Conservation (phyloP, 2,888 invertebrate genomes). For the Andrena bicolor region DNA sequence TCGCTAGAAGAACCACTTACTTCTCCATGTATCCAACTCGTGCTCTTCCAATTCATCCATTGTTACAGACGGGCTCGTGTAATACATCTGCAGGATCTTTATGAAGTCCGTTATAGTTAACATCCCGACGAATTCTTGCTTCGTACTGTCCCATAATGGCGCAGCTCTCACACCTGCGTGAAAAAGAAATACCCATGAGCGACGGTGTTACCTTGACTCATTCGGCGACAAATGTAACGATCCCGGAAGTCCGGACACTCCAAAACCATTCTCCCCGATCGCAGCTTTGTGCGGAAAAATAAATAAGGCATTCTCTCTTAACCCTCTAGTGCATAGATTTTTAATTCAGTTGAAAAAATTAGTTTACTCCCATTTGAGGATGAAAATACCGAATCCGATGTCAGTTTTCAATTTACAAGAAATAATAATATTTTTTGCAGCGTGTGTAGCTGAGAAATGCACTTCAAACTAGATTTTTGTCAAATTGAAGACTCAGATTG, state of each 20-base stretch:
- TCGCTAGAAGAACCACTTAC: constrained; percentile 85
- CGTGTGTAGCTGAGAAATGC: too few species aligned
- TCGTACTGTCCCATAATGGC: constrained; percentile 97
- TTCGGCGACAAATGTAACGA: neutral
- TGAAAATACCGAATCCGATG: too few species aligned
- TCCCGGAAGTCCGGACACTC: neutral
- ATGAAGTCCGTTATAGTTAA: constrained; percentile 99
- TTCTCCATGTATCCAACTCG: constrained; percentile 98
- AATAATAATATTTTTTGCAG: too few species aligned
- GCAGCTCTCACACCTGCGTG: constrained; percentile 96
- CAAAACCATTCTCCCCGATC: neutral
- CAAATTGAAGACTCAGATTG: too few species aligned
- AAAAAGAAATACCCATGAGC: neutral
- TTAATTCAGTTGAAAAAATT: too few species aligned
- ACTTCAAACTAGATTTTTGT: too few species aligned
- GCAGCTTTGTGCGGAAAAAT: neutral
- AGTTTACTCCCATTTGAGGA: too few species aligned
- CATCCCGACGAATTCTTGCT: constrained; percentile 98
- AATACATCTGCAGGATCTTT: constrained; percentile 98
- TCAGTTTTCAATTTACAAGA: too few species aligned
- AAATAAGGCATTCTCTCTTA: too few species aligned
- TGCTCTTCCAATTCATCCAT: constrained; percentile 99
- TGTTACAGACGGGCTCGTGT: constrained; percentile 95
- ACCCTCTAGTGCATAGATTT: too few species aligned
- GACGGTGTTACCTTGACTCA: neutral